phyloP scores from a whole-genome alignment of 2,797 vertebrate species.

The Amblyraja radiata region DNA sequence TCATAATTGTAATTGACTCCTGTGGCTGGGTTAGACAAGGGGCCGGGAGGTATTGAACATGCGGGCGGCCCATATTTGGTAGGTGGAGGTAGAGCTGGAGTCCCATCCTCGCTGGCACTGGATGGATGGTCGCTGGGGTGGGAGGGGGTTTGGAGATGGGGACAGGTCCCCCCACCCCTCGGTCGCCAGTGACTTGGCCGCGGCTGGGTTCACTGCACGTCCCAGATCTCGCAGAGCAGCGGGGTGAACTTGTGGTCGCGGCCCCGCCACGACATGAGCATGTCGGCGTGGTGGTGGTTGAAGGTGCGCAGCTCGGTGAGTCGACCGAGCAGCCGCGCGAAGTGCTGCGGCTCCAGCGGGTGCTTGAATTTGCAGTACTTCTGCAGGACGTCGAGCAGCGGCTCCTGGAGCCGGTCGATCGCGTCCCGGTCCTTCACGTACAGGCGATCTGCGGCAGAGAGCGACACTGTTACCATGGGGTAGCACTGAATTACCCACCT shows the following conservation, averaged over 20 bases:
- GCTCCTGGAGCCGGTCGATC: conserved; percentile 87
- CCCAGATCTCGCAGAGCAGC: conserved; percentile 96
- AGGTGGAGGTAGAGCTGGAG: no score
- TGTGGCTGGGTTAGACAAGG: no score
- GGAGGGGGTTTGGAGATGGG: no score
- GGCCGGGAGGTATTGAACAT: not conserved
- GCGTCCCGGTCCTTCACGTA: conserved; percentile 83
- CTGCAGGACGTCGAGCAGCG: conserved; percentile 77
- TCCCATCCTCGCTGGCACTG: not conserved
- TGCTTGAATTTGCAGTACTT: conserved; percentile 80
- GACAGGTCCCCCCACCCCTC: not conserved
- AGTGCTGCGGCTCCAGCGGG: conserved; percentile 83
- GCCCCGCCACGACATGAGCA: conserved; percentile 89
- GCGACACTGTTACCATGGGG: not conserved
- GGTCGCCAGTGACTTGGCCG: not conserved
- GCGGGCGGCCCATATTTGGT: not conserved
- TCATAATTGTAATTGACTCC: no score
- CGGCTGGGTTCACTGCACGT: conserved; percentile 72
- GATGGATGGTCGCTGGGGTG: not conserved
- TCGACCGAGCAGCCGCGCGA: conserved; percentile 88
- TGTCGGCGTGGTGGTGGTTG: conserved; percentile 88
- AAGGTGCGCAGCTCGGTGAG: conserved; percentile 90
- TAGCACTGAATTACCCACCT: no score
- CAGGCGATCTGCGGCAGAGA: conserved; percentile 69
- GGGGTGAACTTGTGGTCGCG: conserved; percentile 95